phyloP scores from a whole-genome alignment of 2,888 invertebrate genomes.

The Tetanocera ferruginea region DNA sequence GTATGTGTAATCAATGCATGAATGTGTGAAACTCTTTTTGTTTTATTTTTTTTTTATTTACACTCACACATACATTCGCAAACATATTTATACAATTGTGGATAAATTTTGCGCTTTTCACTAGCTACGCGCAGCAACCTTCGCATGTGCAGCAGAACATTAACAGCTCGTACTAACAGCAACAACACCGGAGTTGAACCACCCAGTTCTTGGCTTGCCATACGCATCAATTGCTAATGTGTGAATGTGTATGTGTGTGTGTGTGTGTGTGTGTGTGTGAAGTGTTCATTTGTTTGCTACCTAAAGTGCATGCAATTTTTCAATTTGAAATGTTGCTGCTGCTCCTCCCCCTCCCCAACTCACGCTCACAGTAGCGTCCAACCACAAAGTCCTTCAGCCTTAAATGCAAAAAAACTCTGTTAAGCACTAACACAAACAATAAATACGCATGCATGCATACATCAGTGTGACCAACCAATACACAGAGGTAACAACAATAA shows the following conservation, averaged over 20 bases:
- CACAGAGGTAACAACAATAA: conserved; percentile 30
- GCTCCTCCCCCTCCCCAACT: conserved; percentile 30
- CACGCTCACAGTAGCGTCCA: conserved; percentile 10
- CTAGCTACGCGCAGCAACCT: not conserved
- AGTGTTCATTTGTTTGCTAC: conserved; percentile 48
- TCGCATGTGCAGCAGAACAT: conserved; percentile 11
- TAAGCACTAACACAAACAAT: conserved; percentile 36
- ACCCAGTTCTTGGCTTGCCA: not conserved
- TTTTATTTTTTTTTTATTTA: not conserved
- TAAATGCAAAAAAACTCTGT: conserved; percentile 47
- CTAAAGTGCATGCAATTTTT: conserved; percentile 69
- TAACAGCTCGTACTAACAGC: not conserved
- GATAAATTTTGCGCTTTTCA: conserved; percentile 12
- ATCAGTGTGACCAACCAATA: conserved; percentile 34
- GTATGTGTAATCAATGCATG: not conserved
- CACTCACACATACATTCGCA: not conserved
- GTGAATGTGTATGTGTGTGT: conserved; percentile 46
- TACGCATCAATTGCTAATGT: not conserved
- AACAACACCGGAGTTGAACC: not conserved
- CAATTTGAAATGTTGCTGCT: conserved; percentile 58
- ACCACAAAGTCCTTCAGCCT: conserved; percentile 32
- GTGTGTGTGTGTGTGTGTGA: conserved; percentile 30
- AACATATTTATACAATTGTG: not conserved
- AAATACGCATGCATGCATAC: conserved; percentile 48
- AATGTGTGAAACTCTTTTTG: not conserved